phyloP scores from a whole-genome alignment of 2,888 invertebrate species.

The Kryphioiulus occultus region DNA sequence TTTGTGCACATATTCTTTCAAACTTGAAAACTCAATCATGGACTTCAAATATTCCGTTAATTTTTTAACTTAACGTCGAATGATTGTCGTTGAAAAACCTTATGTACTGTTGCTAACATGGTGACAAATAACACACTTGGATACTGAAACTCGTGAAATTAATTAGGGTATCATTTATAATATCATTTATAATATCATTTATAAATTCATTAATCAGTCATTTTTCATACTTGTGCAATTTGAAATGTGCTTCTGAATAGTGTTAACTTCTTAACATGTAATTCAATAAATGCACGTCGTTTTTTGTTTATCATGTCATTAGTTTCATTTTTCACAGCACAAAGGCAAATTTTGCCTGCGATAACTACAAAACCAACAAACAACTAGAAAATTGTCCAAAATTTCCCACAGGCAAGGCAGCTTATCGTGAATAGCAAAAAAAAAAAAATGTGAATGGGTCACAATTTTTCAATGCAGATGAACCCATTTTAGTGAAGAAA shows the following conservation, averaged over 20 bases:
- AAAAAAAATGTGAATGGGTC: too few species aligned
- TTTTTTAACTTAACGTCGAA: neutral
- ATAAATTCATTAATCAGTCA: neutral
- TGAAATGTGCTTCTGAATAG: neutral
- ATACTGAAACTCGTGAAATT: neutral
- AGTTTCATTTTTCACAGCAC: neutral
- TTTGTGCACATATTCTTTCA: too few species aligned
- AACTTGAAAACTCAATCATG: too few species aligned
- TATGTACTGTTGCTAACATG: neutral
- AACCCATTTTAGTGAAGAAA: neutral
- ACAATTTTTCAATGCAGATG: too few species aligned
- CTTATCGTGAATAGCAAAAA: too few species aligned
- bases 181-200: neutral
- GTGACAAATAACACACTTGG: neutral
- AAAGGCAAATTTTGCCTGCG: neutral
- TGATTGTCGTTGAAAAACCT: neutral
- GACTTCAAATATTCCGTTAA: too few species aligned
- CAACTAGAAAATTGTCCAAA: neutral
- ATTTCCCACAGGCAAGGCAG: too few species aligned
- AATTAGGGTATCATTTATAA: neutral
- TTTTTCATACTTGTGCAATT: constrained; percentile 6
- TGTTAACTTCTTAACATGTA: neutral
- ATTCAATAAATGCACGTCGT: neutral
- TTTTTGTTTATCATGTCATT: neutral
- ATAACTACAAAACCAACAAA: neutral